Percentiles rank a stretch among this genome's conserved stretches.
These are phyloP conservation scores for Exephanes ischioxanthus DNA, from an alignment of 2,888 invertebrate genomes.

Conservation along the genomic window DNA sequence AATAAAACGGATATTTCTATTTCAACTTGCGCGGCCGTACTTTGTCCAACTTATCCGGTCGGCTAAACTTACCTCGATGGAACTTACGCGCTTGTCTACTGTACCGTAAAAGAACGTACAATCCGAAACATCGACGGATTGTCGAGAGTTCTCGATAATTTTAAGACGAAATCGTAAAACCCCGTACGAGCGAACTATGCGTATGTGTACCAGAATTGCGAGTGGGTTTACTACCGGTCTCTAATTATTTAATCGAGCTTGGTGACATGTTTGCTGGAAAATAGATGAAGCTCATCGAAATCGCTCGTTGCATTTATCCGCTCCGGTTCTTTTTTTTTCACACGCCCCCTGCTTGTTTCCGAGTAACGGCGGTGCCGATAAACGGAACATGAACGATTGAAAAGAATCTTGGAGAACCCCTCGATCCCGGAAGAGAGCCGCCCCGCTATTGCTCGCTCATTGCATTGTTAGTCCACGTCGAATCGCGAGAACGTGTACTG, in stretches of 20 bases:
- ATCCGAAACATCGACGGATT: too few species aligned
- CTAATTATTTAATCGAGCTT: background rate
- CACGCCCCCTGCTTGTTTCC: constrained; percentile 1
- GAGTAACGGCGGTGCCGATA: background rate
- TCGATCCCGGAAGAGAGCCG: constrained; percentile 43
- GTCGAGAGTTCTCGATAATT: background rate
- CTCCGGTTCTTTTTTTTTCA: background rate
- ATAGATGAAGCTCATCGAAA: background rate
- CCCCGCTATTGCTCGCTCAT: constrained; percentile 29
- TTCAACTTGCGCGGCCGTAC: too few species aligned
- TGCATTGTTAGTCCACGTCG: constrained; percentile 52
- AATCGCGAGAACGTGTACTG: constrained; percentile 24
- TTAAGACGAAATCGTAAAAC: background rate
- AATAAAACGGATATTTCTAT: too few species aligned
- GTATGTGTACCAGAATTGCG: background rate
- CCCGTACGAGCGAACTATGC: background rate
- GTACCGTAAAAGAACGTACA: too few species aligned
- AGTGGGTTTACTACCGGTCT: background rate
- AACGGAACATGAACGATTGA: background rate
- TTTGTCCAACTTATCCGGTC: too few species aligned
- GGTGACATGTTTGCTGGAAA: background rate
- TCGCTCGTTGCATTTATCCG: background rate
- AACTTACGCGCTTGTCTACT: too few species aligned
- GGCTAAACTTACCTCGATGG: too few species aligned
- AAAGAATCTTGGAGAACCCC: constrained; percentile 16